phyloP scores from a whole-genome alignment of 2,888 invertebrate species.

The Heliconius cydno region DNA sequence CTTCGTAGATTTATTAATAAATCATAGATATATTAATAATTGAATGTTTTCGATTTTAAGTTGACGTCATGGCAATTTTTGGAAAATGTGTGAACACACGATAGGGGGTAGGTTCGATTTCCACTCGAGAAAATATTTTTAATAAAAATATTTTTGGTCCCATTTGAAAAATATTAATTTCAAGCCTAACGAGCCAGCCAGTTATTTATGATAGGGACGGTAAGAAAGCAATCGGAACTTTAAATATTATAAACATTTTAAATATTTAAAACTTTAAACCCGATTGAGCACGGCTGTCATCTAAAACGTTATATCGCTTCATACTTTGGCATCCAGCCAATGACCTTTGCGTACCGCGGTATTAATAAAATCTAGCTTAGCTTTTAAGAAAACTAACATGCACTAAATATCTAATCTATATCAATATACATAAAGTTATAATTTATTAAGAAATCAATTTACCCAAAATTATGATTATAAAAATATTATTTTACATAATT shows the following conservation, averaged over 20 bases:
- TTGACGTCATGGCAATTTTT: neutral
- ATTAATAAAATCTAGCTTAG: constrained; percentile 52
- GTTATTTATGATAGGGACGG: no score
- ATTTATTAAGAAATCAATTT: neutral
- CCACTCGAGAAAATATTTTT: neutral
- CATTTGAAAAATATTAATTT: neutral
- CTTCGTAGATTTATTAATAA: constrained; percentile 41
- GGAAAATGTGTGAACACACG: neutral
- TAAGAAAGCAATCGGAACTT: neutral
- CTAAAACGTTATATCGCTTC: constrained; percentile 55
- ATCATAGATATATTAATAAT: constrained; percentile 49
- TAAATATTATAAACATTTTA: neutral
- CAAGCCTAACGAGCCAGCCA: no score
- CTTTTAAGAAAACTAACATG: constrained; percentile 49
- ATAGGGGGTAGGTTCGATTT: neutral
- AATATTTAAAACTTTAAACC: constrained; percentile 49
- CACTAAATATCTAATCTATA: neutral
- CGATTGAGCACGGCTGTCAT: constrained; percentile 58
- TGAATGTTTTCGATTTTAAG: constrained; percentile 24
- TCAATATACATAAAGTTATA: neutral
- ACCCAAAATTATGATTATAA: neutral
- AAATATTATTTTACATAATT: constrained; percentile 7
- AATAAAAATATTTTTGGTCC: neutral
- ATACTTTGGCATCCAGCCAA: constrained; percentile 54
- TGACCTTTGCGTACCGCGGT: constrained; percentile 53